These are phyloP conservation scores for Holacanthella duospinosa DNA, from an alignment of 2,888 invertebrate species.

Conservation along the genomic window DNA sequence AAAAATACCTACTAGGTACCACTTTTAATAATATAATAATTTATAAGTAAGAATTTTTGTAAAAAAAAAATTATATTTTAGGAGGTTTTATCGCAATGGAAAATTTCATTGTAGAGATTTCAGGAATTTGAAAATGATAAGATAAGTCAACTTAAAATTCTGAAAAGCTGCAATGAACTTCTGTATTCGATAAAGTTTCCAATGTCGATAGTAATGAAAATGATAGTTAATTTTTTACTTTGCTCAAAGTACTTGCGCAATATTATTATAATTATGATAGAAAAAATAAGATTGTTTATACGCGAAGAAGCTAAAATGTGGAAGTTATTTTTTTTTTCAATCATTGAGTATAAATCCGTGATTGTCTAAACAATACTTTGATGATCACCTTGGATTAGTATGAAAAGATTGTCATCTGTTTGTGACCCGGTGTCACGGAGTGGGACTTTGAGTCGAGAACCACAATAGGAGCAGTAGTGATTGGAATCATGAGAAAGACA, in stretches of 20 bases:
- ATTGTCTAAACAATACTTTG: background rate
- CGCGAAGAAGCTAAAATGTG: too few relatives aligned
- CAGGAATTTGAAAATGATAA: too few relatives aligned
- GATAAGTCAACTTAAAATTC: too few relatives aligned
- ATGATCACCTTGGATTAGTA: background rate
- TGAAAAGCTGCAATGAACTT: too few relatives aligned
- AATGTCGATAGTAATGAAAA: too few relatives aligned
- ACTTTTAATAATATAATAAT: too few relatives aligned
- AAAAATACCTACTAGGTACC: too few relatives aligned
- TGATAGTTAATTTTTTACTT: background rate
- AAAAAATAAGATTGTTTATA: background rate
- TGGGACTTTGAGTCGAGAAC: background rate
- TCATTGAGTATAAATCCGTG: background rate
- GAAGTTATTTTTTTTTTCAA: background rate
- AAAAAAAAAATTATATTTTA: background rate
- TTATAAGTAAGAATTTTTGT: background rate
- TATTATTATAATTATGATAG: background rate
- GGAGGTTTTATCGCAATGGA: too few relatives aligned
- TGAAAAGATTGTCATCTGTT: conserved; percentile 6
- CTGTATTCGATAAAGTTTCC: too few relatives aligned
- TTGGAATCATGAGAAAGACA: background rate
- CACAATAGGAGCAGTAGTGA: background rate
- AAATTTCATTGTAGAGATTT: too few relatives aligned
- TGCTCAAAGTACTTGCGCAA: background rate
- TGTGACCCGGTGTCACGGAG: background rate